Evolutionary conservation across 92 coral and sea anemone genomes (phyloP).

Genomic region (Scolanthus callimorphus): DNA sequence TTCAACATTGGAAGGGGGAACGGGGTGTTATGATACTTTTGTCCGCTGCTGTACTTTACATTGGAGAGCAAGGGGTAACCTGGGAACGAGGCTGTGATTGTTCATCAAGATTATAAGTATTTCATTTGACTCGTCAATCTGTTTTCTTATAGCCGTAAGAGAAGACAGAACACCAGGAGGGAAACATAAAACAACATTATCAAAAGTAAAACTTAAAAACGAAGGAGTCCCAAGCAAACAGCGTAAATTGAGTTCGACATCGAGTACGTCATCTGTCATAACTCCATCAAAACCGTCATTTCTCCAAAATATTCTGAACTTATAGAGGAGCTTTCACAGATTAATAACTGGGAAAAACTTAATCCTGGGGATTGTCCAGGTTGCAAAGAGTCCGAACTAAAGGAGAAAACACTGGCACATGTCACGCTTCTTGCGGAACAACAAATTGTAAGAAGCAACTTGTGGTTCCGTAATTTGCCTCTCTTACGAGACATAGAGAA

Average conservation of each 20-base stretch:
- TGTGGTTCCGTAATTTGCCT: slow-evolving; percentile 73
- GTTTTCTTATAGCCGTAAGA: slow-evolving; percentile 72
- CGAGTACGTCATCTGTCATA: slow-evolving; percentile 23
- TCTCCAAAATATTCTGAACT: slow-evolving; percentile 34
- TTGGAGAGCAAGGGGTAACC: no score
- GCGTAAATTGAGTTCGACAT: slow-evolving; percentile 38
- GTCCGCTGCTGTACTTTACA: no score
- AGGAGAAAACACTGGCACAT: slow-evolving; percentile 80
- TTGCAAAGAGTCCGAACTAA: slow-evolving; percentile 51
- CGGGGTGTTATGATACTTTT: no score
- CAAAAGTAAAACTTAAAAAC: slow-evolving; percentile 20
- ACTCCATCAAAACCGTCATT: slow-evolving; percentile 14
- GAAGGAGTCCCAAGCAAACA: slow-evolving; percentile 41
- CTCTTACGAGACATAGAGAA: slow-evolving; percentile 49
- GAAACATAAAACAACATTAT: slow-evolving; percentile 55
- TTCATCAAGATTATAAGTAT: no score
- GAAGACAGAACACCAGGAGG: slow-evolving; percentile 99
- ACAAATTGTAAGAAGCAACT: slow-evolving; percentile 61
- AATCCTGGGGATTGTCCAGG: slow-evolving; percentile 38
- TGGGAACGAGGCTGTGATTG: no score
- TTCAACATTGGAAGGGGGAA: no score
- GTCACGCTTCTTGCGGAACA: slow-evolving; percentile 78
- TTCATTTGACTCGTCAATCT: no score
- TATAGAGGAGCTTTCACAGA: slow-evolving; percentile 49
- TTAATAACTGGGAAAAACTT: slow-evolving; percentile 9